Evolutionary conservation across 2,113 vertebrate species (phyloP).

Genomic region (Ceratotherium simum): DNA sequence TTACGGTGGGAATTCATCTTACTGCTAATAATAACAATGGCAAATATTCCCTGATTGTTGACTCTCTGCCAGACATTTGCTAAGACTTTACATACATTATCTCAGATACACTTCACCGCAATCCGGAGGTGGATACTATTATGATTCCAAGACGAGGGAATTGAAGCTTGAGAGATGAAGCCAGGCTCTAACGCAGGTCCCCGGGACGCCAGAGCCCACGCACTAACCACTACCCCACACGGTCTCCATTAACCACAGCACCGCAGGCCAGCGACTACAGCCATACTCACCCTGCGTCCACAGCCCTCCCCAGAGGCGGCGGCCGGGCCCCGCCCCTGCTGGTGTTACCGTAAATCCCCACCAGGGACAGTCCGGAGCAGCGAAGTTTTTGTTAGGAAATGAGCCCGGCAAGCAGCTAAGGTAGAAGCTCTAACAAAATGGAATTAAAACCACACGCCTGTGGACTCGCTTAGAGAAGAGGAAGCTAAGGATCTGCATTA

Average conservation of each 20-base stretch:
- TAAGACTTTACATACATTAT: not conserved
- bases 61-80: not conserved
- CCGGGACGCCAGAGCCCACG: not conserved
- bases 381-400: not conserved
- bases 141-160: not conserved
- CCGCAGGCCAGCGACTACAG: not conserved
- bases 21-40: not conserved
- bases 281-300: fast-evolving
- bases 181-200: fast-evolving
- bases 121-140: fast-evolving
- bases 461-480: not conserved
- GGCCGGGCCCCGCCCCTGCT: not conserved
- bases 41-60: not conserved
- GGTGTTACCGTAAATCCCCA: not conserved
- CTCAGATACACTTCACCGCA: not conserved
- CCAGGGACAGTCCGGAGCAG: not conserved
- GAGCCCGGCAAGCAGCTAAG: not conserved
- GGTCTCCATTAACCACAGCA: not conserved
- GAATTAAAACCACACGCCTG: not conserved
- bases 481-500: not conserved
- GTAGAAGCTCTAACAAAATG: not conserved
- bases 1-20: not conserved
- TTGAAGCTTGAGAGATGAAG: not conserved
- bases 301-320: not conserved
- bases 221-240: not conserved